phyloP scores from a whole-genome alignment of 2,797 vertebrate genomes.

The Centroberyx gerrardi region DNA sequence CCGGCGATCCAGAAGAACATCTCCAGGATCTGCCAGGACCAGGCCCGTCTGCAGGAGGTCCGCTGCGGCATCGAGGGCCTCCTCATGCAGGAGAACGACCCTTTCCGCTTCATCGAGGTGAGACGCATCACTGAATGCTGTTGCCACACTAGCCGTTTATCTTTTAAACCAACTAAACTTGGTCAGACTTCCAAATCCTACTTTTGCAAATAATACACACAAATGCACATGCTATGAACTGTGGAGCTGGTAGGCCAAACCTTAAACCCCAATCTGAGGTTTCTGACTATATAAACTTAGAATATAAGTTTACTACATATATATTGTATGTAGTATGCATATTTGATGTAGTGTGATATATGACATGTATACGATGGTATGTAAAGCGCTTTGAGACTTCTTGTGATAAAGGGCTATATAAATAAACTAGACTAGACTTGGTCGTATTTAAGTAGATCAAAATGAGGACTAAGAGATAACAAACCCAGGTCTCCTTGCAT shows the following conservation, averaged over 20 bases:
- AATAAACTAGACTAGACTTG: no score
- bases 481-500: neutral
- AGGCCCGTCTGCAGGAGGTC: conserved; percentile 77
- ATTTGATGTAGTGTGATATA: no score
- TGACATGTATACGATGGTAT: no score
- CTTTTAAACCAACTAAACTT: neutral
- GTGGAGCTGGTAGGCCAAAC: neutral
- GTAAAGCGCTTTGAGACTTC: no score
- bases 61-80: conserved; percentile 73
- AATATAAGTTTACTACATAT: neutral
- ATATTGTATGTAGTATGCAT: no score
- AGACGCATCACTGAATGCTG: neutral
- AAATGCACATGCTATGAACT: neutral
- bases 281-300: neutral
- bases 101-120: conserved; percentile 84
- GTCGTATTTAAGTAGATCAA: neutral
- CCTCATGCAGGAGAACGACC: conserved; percentile 80
- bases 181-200: neutral
- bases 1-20: conserved; percentile 77
- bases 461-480: neutral
- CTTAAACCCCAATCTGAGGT: neutral
- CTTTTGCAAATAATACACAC: neutral
- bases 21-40: conserved; percentile 76
- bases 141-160: neutral
- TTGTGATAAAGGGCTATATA: no score